Conservation (phyloP, 2,888 invertebrate genomes). For the Drosophila incognita region DNA sequence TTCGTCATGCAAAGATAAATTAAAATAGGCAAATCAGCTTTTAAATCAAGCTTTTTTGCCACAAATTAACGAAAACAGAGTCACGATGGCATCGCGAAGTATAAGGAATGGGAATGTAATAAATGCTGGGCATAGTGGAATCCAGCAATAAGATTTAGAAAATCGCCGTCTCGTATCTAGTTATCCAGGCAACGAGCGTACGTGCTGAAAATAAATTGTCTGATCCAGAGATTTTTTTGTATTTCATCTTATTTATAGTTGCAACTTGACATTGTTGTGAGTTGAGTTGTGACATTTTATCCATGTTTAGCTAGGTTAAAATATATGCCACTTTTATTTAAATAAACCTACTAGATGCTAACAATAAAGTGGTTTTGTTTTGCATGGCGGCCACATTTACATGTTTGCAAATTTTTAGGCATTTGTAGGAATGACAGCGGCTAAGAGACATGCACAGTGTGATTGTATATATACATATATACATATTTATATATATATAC, state of each 20-base stretch:
- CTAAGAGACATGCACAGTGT: not conserved
- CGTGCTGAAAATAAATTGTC: not conserved
- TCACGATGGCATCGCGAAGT: not conserved
- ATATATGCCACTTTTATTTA: not conserved
- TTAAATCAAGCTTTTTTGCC: not conserved
- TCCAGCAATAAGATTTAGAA: not conserved
- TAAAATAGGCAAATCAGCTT: not conserved
- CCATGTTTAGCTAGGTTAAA: not conserved
- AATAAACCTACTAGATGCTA: not conserved
- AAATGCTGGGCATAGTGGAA: not conserved
- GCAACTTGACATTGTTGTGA: not conserved
- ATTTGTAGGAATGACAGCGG: not conserved
- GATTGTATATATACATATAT: not conserved
- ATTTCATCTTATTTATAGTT: not conserved
- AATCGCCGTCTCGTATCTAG: not conserved
- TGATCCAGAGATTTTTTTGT: not conserved
- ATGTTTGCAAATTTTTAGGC: conserved; percentile 2
- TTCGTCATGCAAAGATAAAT: not conserved
- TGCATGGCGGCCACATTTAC: not conserved
- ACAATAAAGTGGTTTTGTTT: not conserved
- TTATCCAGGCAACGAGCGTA: not conserved
- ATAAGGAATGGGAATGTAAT: not conserved
- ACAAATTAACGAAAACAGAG: not conserved
- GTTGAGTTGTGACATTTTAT: not conserved
- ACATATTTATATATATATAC: too few relatives aligned